Evolutionary conservation across 1,140 invertebrate species (phyloP).

Genomic region (Neodiprion lecontei): DNA sequence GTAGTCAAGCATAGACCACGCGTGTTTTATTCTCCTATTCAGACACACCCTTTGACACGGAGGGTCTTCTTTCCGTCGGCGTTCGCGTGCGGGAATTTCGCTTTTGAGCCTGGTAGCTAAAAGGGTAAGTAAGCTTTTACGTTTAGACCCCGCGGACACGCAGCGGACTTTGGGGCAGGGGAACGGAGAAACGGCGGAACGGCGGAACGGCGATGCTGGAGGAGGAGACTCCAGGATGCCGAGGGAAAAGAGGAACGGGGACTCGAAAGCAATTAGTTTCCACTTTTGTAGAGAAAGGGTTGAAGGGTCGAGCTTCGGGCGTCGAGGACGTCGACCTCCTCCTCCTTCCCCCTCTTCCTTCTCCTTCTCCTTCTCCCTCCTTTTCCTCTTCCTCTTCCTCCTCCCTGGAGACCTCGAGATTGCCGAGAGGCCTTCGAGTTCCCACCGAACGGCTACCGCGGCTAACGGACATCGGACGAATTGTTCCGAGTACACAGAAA

Average conservation of each 20-base stretch:
- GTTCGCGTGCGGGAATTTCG: no score
- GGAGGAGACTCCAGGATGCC: no score
- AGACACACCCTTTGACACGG: no score
- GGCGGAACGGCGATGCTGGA: no score
- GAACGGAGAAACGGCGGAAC: neutral
- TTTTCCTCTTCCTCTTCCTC: neutral
- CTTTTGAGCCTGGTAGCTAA: neutral
- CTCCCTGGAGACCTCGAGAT: neutral
- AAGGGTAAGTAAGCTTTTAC: neutral
- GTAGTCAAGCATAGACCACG: no score
- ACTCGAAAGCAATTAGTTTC: slow-evolving; percentile 1
- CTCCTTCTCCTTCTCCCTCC: neutral
- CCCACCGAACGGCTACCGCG: neutral
- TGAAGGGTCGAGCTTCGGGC: neutral
- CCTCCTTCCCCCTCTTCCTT: no score
- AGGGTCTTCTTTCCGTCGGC: no score
- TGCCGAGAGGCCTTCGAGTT: neutral
- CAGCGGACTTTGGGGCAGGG: neutral
- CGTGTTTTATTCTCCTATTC: no score
- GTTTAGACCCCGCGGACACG: neutral
- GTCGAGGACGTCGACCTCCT: neutral
- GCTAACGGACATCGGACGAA: neutral
- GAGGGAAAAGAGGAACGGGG: neutral
- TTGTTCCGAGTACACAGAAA: neutral
- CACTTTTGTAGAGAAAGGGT: slow-evolving; percentile 5